Evolutionary conservation across 64 coral and sea anemone species (phyloP), one percentile per base, ranked within the genome.

Genomic region (Platygyra sinensis): DNA sequence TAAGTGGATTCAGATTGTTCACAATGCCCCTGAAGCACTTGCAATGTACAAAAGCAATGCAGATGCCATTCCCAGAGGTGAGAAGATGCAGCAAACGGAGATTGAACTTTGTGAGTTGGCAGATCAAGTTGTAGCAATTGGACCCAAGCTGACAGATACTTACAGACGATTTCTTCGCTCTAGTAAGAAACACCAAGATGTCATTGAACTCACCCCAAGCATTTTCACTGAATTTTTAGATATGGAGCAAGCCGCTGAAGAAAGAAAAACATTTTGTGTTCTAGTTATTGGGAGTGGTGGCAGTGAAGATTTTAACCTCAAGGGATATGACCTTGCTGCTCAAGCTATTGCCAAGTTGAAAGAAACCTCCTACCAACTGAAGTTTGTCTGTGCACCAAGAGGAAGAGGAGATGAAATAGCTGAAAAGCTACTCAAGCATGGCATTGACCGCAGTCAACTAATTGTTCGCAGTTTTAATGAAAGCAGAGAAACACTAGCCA

Each of bases 51-150:
- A 61, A 32, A 32, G 28, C n/a, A 46, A 6, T 46, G 3, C 42
- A 46, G 42, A 46, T 46, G 42, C 42, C 42, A 80, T 80, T 36
- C 31, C 78, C 4, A 32, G 12, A 80, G 78, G 78, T 8, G 78
- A 61, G 17, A 30, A 62, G 32, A 60, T 31, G 52, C 78, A 80
- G 3, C 15, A 29, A 9, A 29, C 27, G 33, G 78, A 80, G 55
- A 19, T 62, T 22, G 30, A 80, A 27, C 55, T 80, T 0, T 80
- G 78, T 10, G 29, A 80, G 18, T 9, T 61, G 15, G 52, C 78
- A 19, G 78, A 80, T 80, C 52, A 80, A 32, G 78, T 80, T 31
- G 78, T 80, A 32, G 78, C 78, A 19, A 28, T 80, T 61, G 78
- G 78, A 18, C 57, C 78, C n/a, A 80, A 80, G 52, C 24, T 80